phyloP scores from a whole-genome alignment of 2,888 invertebrate species.

The Galeopsomyia nigrocyanea region DNA sequence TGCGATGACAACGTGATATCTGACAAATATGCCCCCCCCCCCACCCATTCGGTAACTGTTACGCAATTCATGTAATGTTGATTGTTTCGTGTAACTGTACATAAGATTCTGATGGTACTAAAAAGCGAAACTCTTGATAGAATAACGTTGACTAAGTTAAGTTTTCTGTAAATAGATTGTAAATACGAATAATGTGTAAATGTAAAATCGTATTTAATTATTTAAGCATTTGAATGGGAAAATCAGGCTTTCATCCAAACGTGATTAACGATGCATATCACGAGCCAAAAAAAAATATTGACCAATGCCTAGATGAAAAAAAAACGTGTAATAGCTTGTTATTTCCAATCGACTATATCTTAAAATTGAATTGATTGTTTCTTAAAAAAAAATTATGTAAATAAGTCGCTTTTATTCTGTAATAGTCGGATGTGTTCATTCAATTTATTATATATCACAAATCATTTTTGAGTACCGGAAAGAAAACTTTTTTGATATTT shows the following conservation, averaged over 20 bases:
- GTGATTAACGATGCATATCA: constrained; percentile 45
- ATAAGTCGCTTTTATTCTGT: not conserved
- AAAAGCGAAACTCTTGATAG: constrained; percentile 29
- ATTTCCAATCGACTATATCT: too few relatives aligned
- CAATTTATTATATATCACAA: too few relatives aligned
- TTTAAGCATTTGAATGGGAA: constrained; percentile 29
- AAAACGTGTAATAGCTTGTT: too few relatives aligned
- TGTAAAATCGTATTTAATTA: constrained; percentile 37
- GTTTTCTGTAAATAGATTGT: constrained; percentile 44
- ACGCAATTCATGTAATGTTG: constrained; percentile 29
- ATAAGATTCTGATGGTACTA: constrained; percentile 38
- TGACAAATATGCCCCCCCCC: too few relatives aligned
- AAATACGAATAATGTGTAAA: constrained; percentile 39
- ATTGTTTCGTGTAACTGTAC: constrained; percentile 41
- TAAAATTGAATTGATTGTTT: not conserved
- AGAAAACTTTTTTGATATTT: too few relatives aligned
- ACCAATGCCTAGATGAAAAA: constrained; percentile 34
- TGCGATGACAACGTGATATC: too few relatives aligned
- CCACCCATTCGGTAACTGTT: constrained; percentile 6
- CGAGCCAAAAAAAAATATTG: constrained; percentile 37
- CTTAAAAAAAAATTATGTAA: not conserved
- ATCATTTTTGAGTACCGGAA: too few relatives aligned
- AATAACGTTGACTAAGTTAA: constrained; percentile 21
- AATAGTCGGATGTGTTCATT: too few relatives aligned
- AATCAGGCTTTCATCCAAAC: constrained; percentile 25